phyloP scores from a whole-genome alignment of 2,113 vertebrate genomes.

The Calonectris borealis region DNA sequence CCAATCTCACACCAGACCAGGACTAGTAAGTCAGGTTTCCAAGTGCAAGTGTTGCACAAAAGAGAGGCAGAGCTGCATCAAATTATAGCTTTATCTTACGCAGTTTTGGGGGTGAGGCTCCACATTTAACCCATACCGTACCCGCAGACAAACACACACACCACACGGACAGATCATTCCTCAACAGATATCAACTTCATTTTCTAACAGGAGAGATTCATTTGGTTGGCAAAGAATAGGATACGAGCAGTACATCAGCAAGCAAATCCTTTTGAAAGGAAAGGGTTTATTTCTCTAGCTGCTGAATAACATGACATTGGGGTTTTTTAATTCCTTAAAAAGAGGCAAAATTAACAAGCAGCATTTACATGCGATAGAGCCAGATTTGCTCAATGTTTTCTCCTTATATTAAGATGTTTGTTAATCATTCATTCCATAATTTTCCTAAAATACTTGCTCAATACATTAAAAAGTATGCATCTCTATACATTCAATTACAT shows the following conservation, averaged over 20 bases:
- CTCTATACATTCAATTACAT: constrained; percentile 31
- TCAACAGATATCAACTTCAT: neutral
- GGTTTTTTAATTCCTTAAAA: neutral
- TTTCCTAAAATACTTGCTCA: constrained; percentile 19
- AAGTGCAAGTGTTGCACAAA: neutral
- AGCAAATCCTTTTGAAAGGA: neutral
- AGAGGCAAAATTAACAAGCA: neutral
- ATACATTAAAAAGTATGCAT: neutral
- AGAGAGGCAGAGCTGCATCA: neutral
- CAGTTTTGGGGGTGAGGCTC: neutral
- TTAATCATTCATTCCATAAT: constrained; percentile 8
- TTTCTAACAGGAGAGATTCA: neutral
- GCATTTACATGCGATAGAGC: neutral
- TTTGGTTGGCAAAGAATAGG: neutral
- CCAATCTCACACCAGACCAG: neutral
- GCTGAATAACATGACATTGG: neutral
- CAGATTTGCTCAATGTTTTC: constrained; percentile 45
- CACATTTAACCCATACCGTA: neutral
- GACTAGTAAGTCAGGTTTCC: neutral
- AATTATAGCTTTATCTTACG: neutral
- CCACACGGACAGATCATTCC: neutral
- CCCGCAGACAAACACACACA: fast-evolving
- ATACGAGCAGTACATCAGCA: neutral
- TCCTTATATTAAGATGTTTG: constrained; percentile 44
- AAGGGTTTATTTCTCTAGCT: neutral